Percentiles rank a stretch among this genome's conserved stretches.
phyloP scores from a whole-genome alignment of 2,113 vertebrate genomes.

The Crypturellus undulatus region DNA sequence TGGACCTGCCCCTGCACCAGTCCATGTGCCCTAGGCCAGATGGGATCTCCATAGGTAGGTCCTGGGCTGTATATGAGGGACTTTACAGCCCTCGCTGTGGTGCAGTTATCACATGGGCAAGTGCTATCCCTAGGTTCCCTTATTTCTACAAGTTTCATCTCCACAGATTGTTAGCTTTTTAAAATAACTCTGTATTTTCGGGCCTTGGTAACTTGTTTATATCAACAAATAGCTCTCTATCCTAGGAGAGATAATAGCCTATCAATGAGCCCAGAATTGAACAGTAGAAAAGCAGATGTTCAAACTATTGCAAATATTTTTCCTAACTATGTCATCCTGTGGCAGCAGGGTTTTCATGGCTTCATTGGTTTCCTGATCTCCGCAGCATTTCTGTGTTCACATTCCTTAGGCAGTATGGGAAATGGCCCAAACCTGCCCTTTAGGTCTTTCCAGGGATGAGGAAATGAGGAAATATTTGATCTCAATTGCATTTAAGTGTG shows the following conservation, averaged over 20 bases:
- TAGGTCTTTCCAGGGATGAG: neutral
- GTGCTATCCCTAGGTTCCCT: neutral
- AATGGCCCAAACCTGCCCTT: neutral
- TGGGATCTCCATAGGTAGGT: too few relatives aligned
- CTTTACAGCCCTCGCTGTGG: neutral
- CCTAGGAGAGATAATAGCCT: neutral
- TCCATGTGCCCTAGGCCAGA: too few relatives aligned
- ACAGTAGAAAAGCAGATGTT: neutral
- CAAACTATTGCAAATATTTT: neutral
- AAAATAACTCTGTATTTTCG: neutral
- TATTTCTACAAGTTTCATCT: neutral
- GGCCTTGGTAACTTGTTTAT: neutral
- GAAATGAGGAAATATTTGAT: neutral
- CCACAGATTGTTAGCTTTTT: neutral
- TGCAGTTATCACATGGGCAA: neutral
- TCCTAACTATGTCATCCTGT: neutral
- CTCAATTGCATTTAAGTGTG: neutral
- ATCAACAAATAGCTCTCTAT: neutral
- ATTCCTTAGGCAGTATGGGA: neutral
- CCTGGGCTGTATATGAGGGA: accelerated
- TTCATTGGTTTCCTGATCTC: neutral
- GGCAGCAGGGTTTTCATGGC: neutral
- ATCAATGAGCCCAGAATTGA: neutral
- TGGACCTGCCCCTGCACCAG: too few relatives aligned
- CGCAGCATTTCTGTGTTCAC: neutral